These are phyloP conservation scores for Garra rufa DNA, from an alignment of 2,113 vertebrate species.

Conservation along the genomic window DNA sequence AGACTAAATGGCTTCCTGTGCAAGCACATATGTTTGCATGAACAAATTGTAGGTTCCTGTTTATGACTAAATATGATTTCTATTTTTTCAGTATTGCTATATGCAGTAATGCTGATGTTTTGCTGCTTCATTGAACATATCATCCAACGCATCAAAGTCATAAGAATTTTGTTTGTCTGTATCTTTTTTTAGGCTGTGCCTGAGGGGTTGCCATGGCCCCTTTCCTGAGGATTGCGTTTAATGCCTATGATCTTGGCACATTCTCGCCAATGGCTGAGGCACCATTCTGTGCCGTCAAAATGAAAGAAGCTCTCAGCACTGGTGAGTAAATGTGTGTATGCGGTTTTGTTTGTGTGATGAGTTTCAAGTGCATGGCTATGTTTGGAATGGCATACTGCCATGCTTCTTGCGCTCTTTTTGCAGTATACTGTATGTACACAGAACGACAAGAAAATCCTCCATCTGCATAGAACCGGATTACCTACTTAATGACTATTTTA, in stretches of 20 bases:
- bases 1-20: background rate
- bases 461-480: conserved; percentile 4
- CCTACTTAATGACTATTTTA: background rate
- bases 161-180: conserved; percentile 3
- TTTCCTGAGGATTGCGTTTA: conserved; percentile 93
- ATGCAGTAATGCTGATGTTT: background rate
- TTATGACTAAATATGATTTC: background rate
- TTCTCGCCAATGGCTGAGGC: conserved; percentile 67
- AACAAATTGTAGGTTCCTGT: background rate
- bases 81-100: background rate
- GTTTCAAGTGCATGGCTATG: conserved; percentile 20
- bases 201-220: conserved; percentile 83
- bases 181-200: conserved; percentile 59
- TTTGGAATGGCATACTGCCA: conserved; percentile 20
- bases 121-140: background rate
- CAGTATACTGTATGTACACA: background rate
- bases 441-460: conserved; percentile 17
- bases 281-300: conserved; percentile 87
- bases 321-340: conserved; percentile 72
- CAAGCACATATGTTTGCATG: background rate
- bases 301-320: conserved; percentile 93
- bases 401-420: conserved; percentile 1
- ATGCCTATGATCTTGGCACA: conserved; percentile 87
- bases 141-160: background rate
- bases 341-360: background rate